Evolutionary conservation across 2,888 invertebrate species (phyloP), one percentile per base, ranked within the genome.

Genomic region (Melanotus villosus): DNA sequence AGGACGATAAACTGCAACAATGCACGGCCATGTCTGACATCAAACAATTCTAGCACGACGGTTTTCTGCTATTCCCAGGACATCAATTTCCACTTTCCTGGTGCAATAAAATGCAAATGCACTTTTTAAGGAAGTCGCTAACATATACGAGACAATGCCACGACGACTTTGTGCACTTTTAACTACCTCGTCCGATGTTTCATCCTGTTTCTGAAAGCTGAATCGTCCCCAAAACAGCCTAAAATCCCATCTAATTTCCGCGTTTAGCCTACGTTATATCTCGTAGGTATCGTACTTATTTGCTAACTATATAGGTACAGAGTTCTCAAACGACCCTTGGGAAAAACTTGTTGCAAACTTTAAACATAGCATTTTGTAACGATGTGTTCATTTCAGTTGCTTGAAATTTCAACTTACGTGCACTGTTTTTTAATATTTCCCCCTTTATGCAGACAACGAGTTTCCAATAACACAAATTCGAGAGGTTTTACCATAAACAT

Each of bases 21-120:
- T 65, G 65, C 64, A 63, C 52, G 10, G 18, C 19, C 56, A n/a
- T 47, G 65, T 45, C 12, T 56, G 50, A 45, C 58, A 45, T 32
- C n/a, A 16, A 45, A 14, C 32, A 58, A 47, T 7, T 18, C 38
- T 18, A 47, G 19, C 41, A 19, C 64, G 23, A 58, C 38, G 14
- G 26, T 34, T 34, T 41, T 56, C 47, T 14, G 52, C 50, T 6
- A 47, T 66, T 70, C 70, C 66, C 70, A 54, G 19, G 70, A 70
- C 66, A 56, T 70, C 70, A 60, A 70, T 70, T 70, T 52, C 66
- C 58, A 70, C 70, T 65, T 66, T 70, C 54, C 70, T 32, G 64
- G 59, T 16, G 73, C 56, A 71, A 74, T 74, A 74, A 74, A 75
- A 75, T 73, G 75, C 71, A 75, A 74, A 75, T 74, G 71, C 73